Base-by-base conservation (phyloP, 2,113 vertebrate species). In the Burhinus oedicnemus region DNA sequence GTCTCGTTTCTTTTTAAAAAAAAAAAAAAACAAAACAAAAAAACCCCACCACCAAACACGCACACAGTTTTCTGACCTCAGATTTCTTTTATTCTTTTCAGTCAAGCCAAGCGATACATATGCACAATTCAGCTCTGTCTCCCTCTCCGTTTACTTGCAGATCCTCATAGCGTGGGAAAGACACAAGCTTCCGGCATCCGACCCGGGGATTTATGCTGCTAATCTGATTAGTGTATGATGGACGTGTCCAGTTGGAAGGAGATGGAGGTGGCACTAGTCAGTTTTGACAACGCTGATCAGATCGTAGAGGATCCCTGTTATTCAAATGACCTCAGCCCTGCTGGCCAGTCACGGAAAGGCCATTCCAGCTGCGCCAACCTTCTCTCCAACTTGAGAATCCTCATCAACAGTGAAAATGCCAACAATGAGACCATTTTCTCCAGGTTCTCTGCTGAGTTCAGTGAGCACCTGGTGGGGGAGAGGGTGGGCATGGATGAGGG, bases 241-340 rank as follows among this genome's bases (percentile, higher is more conserved):
- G 97, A 98, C 93, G 95, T 97, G 95, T 95, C 98, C 97, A 95
- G 97, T 95, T 98, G 98, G 98, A 98, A 98, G 88, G 98, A 98
- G 98, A 99, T 99, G 99, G 99, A 99, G 94, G 98, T 99, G 95
- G 98, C 99, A 76, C 97, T 99, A 62, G 99, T 99, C 87, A 98
- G 98, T 94, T 99, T 99, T 86, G 98, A 99, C 94, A 98, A 98
- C 76, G 93, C 98, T 18, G 98, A 99, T 10, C 98, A 99, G 82
- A 97, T 98, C 49, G 97, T 98, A 66, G 99, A 99, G 94, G 98
- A 99, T 95, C 98, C 98, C 22, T 98, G 97, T 68, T 98, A 98
- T 51, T 93, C 98, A 36, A 98, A 98, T 6, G 97, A 97, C 78
- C 97, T 98, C 40, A 97, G 92, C 68, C 87, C 98, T 36, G 58